phyloP scores from a whole-genome alignment of 1,140 invertebrate genomes.

The Melitaea cinxia region DNA sequence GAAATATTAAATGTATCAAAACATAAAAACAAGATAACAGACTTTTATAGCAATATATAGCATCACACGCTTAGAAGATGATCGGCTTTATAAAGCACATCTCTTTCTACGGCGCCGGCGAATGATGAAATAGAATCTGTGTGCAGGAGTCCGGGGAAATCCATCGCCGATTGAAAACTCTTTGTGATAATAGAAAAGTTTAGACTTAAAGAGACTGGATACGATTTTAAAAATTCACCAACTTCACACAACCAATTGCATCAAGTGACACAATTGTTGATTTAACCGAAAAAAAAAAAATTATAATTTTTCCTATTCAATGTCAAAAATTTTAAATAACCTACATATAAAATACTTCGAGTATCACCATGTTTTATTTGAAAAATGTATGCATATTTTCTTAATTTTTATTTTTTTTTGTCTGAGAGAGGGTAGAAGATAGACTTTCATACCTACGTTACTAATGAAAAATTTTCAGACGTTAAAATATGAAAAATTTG shows the following conservation, averaged over 20 bases:
- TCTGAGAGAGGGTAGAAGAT: too few relatives aligned
- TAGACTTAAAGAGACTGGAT: constrained; percentile 30
- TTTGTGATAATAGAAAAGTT: constrained; percentile 46
- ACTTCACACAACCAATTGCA: background rate
- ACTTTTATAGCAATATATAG: background rate
- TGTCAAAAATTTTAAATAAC: too few relatives aligned
- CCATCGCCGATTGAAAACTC: constrained; percentile 62
- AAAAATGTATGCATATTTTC: too few relatives aligned
- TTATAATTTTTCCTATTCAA: too few relatives aligned
- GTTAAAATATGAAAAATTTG: too few relatives aligned
- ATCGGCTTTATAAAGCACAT: constrained; percentile 13
- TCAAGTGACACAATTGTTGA: too few relatives aligned
- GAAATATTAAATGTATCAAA: background rate
- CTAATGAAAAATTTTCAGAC: too few relatives aligned
- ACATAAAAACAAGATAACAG: background rate
- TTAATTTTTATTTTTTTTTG: too few relatives aligned
- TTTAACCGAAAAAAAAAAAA: too few relatives aligned
- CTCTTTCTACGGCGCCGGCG: constrained; percentile 31
- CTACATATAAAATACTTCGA: too few relatives aligned
- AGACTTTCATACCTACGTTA: too few relatives aligned
- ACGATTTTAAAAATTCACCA: background rate
- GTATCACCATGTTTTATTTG: too few relatives aligned
- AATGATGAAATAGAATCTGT: constrained; percentile 55
- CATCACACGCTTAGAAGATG: background rate
- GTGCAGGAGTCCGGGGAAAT: constrained; percentile 52